phyloP scores from a whole-genome alignment of 2,113 vertebrate species.

The Atlantisia rogersi region DNA sequence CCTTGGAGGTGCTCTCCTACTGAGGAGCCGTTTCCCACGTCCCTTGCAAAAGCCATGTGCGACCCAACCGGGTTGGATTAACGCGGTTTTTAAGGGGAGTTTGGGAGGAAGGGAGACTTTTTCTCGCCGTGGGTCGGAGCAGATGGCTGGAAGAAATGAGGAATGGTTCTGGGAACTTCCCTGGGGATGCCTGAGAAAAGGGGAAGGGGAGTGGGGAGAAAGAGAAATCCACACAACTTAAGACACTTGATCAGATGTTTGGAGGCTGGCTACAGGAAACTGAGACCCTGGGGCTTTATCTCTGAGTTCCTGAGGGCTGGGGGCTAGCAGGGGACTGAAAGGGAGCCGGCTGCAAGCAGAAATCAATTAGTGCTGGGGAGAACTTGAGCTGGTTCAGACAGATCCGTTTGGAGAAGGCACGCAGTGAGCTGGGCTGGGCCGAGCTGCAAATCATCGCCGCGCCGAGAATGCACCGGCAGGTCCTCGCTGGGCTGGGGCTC shows the following conservation, averaged over 20 bases:
- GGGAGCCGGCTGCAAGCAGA: not conserved
- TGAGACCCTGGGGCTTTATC: slow-evolving; percentile 21
- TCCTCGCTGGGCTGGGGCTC: not conserved
- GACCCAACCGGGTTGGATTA: not conserved
- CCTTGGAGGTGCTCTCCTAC: not conserved
- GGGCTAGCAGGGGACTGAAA: not conserved
- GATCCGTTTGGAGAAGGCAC: slow-evolving; percentile 7
- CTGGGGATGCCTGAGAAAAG: not conserved
- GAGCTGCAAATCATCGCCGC: not conserved
- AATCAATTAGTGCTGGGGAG: slow-evolving; percentile 51
- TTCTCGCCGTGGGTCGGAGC: not conserved
- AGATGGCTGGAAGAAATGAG: slow-evolving; percentile 11
- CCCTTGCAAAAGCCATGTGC: not conserved
- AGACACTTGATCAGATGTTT: slow-evolving; percentile 20
- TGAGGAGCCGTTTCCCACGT: not conserved
- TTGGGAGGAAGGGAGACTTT: not conserved
- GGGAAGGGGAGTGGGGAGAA: not conserved
- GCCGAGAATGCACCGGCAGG: not conserved
- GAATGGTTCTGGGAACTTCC: slow-evolving; percentile 7
- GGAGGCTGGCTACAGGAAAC: slow-evolving; percentile 14
- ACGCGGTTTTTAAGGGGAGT: not conserved
- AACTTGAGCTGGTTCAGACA: slow-evolving; percentile 5
- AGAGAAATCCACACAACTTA: not conserved
- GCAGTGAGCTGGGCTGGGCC: not conserved
- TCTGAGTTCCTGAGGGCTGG: not conserved